Conservation (phyloP, 2,113 vertebrate genomes). For the Pampusana beccarii region DNA sequence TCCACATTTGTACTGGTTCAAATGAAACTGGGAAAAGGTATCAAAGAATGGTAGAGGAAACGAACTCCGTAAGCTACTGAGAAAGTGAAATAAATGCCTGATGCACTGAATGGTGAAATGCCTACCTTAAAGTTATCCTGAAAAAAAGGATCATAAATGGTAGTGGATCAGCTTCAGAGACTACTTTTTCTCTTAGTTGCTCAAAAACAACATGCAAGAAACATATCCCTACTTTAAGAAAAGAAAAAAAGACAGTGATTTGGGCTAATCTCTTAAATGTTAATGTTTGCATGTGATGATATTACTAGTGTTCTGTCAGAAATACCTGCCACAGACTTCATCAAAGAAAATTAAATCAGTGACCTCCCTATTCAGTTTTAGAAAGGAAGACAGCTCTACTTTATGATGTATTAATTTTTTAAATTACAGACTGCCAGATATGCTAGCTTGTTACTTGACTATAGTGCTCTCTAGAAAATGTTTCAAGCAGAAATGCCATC, state of each 20-base stretch:
- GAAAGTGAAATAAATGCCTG: not conserved
- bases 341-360: slow-evolving; percentile 17
- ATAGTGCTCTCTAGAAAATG: not conserved
- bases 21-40: not conserved
- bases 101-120: not conserved
- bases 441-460: not conserved
- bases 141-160: not conserved
- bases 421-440: not conserved
- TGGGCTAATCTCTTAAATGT: not conserved
- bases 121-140: not conserved
- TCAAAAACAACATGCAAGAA: not conserved
- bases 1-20: not conserved
- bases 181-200: not conserved
- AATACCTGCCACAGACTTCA: not conserved
- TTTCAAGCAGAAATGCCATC: not conserved
- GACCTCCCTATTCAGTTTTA: not conserved
- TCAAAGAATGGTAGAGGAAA: not conserved
- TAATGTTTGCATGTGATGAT: not conserved
- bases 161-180: not conserved
- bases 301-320: not conserved
- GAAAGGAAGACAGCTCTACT: not conserved
- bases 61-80: not conserved
- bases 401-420: not conserved
- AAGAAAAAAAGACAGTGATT: not conserved
- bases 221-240: not conserved